Evolutionary conservation across 2,797 vertebrate genomes (phyloP), one percentile per base, ranked within the genome.

Genomic region (Sorex maritimensis): DNA sequence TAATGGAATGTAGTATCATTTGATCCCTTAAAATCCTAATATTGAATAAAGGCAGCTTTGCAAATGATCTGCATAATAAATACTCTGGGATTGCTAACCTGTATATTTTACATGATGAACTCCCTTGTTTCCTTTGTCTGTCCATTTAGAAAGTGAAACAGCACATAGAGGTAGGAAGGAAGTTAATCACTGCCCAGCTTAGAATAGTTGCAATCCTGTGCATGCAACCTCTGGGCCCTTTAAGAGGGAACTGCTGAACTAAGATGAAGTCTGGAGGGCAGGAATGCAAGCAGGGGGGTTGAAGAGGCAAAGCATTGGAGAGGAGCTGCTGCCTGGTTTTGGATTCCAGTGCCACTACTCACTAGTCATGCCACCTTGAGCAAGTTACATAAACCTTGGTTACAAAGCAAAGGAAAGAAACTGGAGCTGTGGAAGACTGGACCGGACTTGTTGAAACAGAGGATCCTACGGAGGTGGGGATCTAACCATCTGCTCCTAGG

Each of bases 401-500:
- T 67, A 67, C 24, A 67, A 67, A 12, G 6, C 10, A 28, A 67
- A 28, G 26, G 67, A 30, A 69, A 30, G 28, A 30, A 69, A 26
- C 6, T 67, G 65, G 34, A 83, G 34, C 13, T 92, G 9, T 67
- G 65, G 68, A 68, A 83, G 82, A 89, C 28, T 79, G 26, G 58
- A 5, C 63, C 58, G 6, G 61, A 28, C 17, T 68, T 89, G 34
- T 86, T 79, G n/a, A 71, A 87, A 85, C 13, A 84, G 44, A 90
- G 23, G 65, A 38, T 52, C 14, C 21, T 81, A 67, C 55, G 82
- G 63, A 93, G 38, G 30, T 49, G 1, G 55, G 28, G 73, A 81
- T 78, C 30, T 34, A 88, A 21, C 26, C n/a, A n/a, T 17, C 23
- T 78, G 87, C 17, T 90, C 14, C 0, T 68, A 58, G n/a, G 14